Evolutionary conservation across 1,140 invertebrate species (phyloP), one percentile per base, ranked within the genome.

Genomic region (Cydia amplana): DNA sequence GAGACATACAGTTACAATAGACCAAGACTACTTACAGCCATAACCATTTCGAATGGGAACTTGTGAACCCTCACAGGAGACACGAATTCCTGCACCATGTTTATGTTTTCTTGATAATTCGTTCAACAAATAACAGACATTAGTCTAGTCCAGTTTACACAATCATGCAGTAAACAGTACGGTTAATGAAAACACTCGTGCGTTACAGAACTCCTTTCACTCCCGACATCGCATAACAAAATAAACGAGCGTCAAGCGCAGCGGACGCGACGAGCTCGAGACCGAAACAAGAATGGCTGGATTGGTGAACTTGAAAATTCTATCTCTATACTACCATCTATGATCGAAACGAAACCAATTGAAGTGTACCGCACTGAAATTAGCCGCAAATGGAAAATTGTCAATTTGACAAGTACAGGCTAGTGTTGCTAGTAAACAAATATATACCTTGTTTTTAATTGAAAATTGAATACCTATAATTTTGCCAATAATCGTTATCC

Each of bases 11-110:
- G 9, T 28, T 63, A 72, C 73, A 75, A 76, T 77, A 73, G 20
- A 75, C 55, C 74, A 80, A 83, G 86, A 75, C 18, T 85, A 97
- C 97, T 95, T 94, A 98, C 98, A 94, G 96, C 96, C 98, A 99
- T 99, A 73, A 99, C 97, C 85, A 99, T 94, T 92, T 99, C 98
- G 92, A 99, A 99, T 40, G 98, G 97, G 92, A 98, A 96, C 93
- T 99, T 99, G 94, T 99, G 99, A 75, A 99, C 97, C 94, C 98
- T 95, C 4, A 99, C 97, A 79, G 98, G 98, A 76, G 97, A 98
- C 87, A 98, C 97, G 93, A 99, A 99, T 90, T 98, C 98, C 93
- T 99, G 98, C 83, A 99, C 98, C 98, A 99, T 99, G 91, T 87
- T 94, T 83, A 80, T 79, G 60, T 82, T 74, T 72, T 79, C 76